Percentiles rank a stretch among this genome's conserved stretches.
Conservation (phyloP, 2,797 vertebrate species). For the Lutra lutra region DNA sequence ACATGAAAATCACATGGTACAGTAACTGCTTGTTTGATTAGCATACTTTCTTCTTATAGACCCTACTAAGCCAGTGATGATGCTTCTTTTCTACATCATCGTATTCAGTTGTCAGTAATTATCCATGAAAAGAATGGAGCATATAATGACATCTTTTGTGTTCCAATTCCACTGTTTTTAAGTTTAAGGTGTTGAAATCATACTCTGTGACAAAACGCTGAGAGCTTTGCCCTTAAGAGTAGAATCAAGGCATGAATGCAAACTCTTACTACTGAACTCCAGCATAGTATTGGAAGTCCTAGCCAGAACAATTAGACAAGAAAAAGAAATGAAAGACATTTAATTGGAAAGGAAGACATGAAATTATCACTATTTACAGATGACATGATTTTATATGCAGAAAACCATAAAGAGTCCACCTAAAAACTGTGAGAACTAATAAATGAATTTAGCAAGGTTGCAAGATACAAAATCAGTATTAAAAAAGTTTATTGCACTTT, state of each 20-base stretch:
- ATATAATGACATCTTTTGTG: not conserved
- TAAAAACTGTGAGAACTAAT: not conserved
- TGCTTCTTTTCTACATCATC: not conserved
- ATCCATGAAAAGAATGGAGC: not conserved
- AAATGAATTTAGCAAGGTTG: not conserved
- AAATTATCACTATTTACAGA: not conserved
- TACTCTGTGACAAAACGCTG: not conserved
- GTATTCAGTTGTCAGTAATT: not conserved
- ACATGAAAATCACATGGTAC: not conserved
- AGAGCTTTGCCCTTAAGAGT: not conserved
- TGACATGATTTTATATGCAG: not conserved
- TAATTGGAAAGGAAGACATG: not conserved
- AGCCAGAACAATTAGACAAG: not conserved
- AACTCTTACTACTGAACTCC: not conserved
- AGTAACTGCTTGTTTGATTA: not conserved
- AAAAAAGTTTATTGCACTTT: not conserved
- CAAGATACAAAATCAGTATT: not conserved
- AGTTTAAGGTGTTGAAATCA: not conserved
- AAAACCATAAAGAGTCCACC: not conserved
- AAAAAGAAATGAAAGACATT: not conserved
- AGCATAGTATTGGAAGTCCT: not conserved
- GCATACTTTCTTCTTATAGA: not conserved
- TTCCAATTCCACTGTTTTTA: not conserved
- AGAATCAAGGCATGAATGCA: not conserved
- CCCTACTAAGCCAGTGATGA: not conserved